A percentile compares a stretch with the other conserved stretches of the same genome.
These are phyloP conservation scores for Hemibagrus wyckioides DNA, from an alignment of 2,113 vertebrate species.

Conservation along the genomic window DNA sequence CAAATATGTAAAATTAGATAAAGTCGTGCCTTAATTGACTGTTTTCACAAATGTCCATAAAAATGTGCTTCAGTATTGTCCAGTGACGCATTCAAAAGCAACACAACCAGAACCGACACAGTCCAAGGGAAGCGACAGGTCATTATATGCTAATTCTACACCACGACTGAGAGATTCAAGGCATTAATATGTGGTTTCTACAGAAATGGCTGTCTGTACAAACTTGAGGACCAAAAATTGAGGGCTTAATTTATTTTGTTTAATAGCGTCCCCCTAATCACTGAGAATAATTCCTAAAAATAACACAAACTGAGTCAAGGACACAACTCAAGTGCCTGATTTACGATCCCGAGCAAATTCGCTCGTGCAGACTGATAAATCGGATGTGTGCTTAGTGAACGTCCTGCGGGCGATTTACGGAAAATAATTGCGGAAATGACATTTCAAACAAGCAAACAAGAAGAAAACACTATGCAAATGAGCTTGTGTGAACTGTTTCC, in stretches of 20 bases:
- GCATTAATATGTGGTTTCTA: background rate
- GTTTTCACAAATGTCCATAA: background rate
- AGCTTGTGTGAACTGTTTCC: background rate
- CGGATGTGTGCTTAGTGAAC: background rate
- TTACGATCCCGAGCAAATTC: background rate
- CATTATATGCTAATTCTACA: background rate
- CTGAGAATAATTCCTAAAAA: background rate
- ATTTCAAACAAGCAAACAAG: background rate
- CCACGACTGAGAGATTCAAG: background rate
- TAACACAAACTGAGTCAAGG: background rate
- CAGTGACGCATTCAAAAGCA: background rate
- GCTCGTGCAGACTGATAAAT: background rate
- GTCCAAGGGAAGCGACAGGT: background rate
- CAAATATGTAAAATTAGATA: background rate
- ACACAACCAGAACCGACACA: background rate
- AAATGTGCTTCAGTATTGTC: background rate
- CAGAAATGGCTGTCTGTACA: background rate
- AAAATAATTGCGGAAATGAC: background rate
- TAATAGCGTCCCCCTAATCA: background rate
- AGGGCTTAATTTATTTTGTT: background rate
- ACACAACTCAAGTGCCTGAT: background rate
- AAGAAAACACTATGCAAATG: conserved; percentile 6
- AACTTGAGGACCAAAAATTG: background rate
- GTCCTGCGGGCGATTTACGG: conserved; percentile 1
- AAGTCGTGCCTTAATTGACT: background rate